phyloP scores from a whole-genome alignment of 2,113 vertebrate species.

The Dolichallabes microphthalmus region DNA sequence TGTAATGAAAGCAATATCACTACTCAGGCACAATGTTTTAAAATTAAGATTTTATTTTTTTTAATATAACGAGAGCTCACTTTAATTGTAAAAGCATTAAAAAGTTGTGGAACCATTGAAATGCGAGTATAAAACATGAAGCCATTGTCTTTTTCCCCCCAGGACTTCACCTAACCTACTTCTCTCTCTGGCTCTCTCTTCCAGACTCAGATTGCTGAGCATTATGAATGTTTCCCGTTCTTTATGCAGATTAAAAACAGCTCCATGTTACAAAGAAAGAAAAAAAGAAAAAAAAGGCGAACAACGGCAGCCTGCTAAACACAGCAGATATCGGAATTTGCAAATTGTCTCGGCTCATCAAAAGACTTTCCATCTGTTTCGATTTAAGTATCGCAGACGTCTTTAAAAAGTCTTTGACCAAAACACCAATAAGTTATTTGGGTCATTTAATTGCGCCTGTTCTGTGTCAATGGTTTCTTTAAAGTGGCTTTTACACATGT shows the following conservation, averaged over 20 bases:
- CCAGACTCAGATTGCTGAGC: slow-evolving; percentile 38
- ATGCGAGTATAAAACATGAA: not conserved
- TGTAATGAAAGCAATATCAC: not conserved
- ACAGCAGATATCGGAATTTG: not conserved
- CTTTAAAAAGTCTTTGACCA: not conserved
- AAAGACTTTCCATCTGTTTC: slow-evolving; percentile 15
- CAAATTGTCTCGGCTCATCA: not conserved
- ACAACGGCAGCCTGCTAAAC: not conserved
- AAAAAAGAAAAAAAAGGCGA: not conserved
- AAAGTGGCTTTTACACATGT: not conserved
- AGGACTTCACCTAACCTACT: too few species aligned
- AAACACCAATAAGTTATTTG: not conserved
- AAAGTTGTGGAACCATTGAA: not conserved
- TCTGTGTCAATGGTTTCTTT: not conserved
- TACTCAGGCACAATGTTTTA: not conserved
- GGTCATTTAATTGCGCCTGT: not conserved
- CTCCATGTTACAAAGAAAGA: not conserved
- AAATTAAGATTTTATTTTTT: not conserved
- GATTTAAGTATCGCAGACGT: not conserved
- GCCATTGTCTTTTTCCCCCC: not conserved
- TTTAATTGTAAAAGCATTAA: not conserved
- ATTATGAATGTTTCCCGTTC: slow-evolving; percentile 29
- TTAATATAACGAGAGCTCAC: not conserved
- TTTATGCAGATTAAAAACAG: slow-evolving; percentile 14
- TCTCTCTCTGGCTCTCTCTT: not conserved